Conservation (phyloP, 2,113 vertebrate species). For the Cebus imitator region DNA sequence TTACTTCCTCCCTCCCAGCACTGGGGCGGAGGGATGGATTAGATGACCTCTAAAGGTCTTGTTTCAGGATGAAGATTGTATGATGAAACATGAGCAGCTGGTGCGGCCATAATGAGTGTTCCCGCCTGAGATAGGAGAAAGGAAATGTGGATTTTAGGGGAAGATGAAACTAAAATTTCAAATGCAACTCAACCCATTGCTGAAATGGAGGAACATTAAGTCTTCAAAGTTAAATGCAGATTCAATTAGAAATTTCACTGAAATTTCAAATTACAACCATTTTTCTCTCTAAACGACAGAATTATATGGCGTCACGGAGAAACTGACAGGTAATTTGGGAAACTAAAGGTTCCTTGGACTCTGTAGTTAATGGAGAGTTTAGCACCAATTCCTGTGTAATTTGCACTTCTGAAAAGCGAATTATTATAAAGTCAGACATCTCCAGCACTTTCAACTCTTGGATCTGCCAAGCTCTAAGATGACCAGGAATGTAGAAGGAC, state of each 20-base stretch:
- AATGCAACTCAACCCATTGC: background rate
- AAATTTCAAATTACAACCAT: constrained; percentile 73
- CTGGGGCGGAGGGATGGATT: background rate
- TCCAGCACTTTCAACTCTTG: constrained; percentile 83
- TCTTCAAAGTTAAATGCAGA: background rate
- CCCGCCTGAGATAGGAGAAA: background rate
- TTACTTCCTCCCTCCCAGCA: background rate
- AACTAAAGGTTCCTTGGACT: constrained; percentile 83
- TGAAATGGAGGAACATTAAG: background rate
- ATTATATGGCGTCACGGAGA: constrained; percentile 76
- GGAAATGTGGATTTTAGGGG: background rate
- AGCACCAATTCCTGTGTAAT: constrained; percentile 88
- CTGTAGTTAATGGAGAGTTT: constrained; percentile 88
- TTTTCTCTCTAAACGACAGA: constrained; percentile 64
- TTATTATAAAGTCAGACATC: constrained; percentile 88
- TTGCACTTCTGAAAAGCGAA: constrained; percentile 87
- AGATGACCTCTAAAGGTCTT: background rate
- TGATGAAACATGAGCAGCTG: background rate
- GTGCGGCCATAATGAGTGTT: fast-evolving
- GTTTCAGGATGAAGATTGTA: background rate
- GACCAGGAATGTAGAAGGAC: constrained; percentile 82
- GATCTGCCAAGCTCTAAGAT: constrained; percentile 79
- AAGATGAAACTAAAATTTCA: background rate
- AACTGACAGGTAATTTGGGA: constrained; percentile 90
- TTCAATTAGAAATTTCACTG: constrained; percentile 81